phyloP scores from a whole-genome alignment of 2,113 vertebrate species.

The Dipodomys spectabilis region DNA sequence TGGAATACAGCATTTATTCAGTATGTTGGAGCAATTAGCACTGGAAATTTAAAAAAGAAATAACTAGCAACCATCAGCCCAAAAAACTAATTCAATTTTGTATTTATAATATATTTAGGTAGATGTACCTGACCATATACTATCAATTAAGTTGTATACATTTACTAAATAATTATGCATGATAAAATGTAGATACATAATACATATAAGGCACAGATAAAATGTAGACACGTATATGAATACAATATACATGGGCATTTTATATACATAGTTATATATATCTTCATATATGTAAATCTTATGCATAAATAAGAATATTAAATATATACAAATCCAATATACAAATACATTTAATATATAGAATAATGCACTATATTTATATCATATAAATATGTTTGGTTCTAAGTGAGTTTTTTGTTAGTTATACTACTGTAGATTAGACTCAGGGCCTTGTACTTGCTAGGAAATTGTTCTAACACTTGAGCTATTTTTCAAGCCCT shows the following conservation, averaged over 20 bases:
- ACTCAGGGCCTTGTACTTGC: too few species aligned
- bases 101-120: background rate
- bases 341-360: background rate
- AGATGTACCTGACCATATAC: background rate
- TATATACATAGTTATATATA: too few species aligned
- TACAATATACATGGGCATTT: too few species aligned
- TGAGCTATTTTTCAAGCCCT: too few species aligned
- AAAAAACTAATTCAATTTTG: background rate
- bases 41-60: background rate
- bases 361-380: background rate
- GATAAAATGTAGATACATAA: too few species aligned
- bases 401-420: too few species aligned
- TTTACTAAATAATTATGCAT: too few species aligned
- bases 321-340: background rate
- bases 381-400: background rate
- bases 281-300: too few species aligned
- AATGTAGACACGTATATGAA: too few species aligned
- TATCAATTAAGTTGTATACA: background rate
- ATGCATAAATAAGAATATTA: background rate
- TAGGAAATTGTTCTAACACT: too few species aligned
- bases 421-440: too few species aligned
- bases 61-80: background rate
- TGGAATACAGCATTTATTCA: background rate
- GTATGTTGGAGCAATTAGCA: background rate
- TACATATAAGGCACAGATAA: too few species aligned